These are phyloP conservation scores for Pyrochroa serraticornis DNA, from an alignment of 2,888 invertebrate genomes.

Conservation along the genomic window DNA sequence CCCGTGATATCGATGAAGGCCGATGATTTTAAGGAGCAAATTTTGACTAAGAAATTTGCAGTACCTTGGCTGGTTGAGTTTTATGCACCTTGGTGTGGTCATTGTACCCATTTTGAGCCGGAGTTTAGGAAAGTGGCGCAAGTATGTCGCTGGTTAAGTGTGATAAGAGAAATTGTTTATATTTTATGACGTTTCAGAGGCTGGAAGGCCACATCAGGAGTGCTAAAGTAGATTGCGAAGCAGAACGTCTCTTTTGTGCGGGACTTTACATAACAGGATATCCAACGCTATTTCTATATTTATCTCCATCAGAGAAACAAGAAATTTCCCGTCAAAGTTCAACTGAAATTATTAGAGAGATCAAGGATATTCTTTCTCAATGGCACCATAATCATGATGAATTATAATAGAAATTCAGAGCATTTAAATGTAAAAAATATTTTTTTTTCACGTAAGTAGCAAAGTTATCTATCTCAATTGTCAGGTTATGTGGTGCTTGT, in stretches of 20 bases:
- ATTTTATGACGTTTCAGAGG: conserved; percentile 47
- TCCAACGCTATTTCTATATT: conserved; percentile 65
- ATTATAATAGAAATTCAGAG: conserved; percentile 2
- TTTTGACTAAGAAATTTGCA: conserved; percentile 57
- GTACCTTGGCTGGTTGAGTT: conserved; percentile 69
- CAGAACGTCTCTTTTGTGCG: conserved; percentile 61
- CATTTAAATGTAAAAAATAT: background rate
- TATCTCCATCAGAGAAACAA: conserved; percentile 45
- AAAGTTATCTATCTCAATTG: background rate
- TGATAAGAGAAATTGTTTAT: background rate
- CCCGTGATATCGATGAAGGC: conserved; percentile 59
- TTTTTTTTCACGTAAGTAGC: background rate
- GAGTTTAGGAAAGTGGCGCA: conserved; percentile 69
- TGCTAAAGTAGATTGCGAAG: conserved; percentile 72
- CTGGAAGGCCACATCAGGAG: conserved; percentile 63
- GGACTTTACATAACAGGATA: conserved; percentile 63
- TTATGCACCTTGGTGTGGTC: conserved; percentile 71
- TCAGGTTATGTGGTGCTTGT: background rate
- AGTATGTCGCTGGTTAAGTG: conserved; percentile 52
- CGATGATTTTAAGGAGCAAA: conserved; percentile 57
- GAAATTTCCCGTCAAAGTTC: conserved; percentile 43
- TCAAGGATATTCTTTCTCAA: conserved; percentile 35
- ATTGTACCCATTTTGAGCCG: conserved; percentile 71
- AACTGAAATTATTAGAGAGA: conserved; percentile 32
- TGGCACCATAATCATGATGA: conserved; percentile 39